A percentile compares a stretch with the other conserved stretches of the same genome.
Conservation (phyloP, 1,140 invertebrate genomes). For the Eurytemora carolleeae region DNA sequence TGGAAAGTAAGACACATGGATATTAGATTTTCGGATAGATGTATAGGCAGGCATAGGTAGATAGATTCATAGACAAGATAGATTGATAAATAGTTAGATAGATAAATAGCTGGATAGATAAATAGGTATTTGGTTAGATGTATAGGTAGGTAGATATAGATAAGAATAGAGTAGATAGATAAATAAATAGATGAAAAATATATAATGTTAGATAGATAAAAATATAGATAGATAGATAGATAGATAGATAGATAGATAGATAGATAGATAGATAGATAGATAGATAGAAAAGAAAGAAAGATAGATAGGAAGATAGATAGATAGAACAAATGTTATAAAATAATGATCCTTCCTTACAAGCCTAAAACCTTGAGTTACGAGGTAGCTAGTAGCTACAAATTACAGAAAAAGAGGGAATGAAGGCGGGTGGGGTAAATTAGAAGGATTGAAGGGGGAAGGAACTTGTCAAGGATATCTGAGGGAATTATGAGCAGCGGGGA, state of each 20-base stretch:
- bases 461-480: too few relatives aligned
- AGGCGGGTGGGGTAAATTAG: too few relatives aligned
- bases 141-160: background rate
- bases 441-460: too few relatives aligned
- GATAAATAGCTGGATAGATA: background rate
- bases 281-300: background rate
- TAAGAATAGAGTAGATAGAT: background rate
- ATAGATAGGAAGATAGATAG: background rate
- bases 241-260: background rate
- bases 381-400: too few relatives aligned
- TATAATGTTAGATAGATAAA: background rate
- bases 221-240: background rate
- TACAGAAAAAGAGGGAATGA: too few relatives aligned
- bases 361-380: too few relatives aligned
- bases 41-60: too few relatives aligned
- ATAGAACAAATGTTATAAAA: background rate
- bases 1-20: background rate
- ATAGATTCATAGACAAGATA: background rate
- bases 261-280: background rate
- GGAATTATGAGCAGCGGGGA: too few relatives aligned
- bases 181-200: background rate
- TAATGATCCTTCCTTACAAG: too few relatives aligned
- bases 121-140: background rate
- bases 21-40: background rate
- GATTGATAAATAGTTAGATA: background rate